Evolutionary conservation across 2,797 vertebrate species (phyloP).

Genomic region (Emydoidea blandingii): DNA sequence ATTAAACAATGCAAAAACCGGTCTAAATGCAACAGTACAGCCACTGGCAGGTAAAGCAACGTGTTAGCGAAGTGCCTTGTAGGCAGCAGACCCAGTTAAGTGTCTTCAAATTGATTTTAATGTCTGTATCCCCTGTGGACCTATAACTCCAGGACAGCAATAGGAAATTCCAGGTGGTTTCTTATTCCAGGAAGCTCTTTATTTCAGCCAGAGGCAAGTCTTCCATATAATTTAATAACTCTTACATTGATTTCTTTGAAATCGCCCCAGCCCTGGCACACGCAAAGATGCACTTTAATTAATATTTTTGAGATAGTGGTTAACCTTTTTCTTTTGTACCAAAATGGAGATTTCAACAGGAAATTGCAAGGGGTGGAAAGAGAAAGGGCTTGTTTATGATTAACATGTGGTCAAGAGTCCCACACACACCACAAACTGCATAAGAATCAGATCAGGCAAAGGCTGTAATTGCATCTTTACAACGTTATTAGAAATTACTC

Average conservation of each 20-base stretch:
- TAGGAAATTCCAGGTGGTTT: constrained; percentile 43
- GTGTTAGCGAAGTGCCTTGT: not conserved
- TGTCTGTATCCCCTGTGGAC: constrained; percentile 13
- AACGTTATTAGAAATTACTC: not conserved
- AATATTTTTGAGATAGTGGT: constrained; percentile 31
- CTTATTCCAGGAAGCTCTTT: constrained; percentile 68
- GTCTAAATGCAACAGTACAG: not conserved
- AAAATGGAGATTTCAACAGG: constrained; percentile 1
- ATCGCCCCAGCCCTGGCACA: constrained; percentile 30
- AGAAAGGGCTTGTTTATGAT: constrained; percentile 31
- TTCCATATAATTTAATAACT: constrained; percentile 57
- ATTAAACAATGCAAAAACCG: not conserved
- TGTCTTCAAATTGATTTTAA: constrained; percentile 28
- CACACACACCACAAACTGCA: not conserved
- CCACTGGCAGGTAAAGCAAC: rapidly evolving
- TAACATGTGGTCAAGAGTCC: not conserved
- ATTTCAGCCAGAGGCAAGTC: constrained; percentile 45
- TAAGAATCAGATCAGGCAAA: not conserved
- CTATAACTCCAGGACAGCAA: not conserved
- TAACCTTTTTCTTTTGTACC: not conserved
- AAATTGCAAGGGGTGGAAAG: not conserved
- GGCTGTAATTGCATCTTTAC: not conserved
- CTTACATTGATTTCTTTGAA: constrained; percentile 62
- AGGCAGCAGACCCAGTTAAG: constrained; percentile 23
- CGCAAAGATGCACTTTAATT: constrained; percentile 19